Evolutionary conservation across 2,888 invertebrate species (phyloP).

Genomic region (Erebia epiphron): DNA sequence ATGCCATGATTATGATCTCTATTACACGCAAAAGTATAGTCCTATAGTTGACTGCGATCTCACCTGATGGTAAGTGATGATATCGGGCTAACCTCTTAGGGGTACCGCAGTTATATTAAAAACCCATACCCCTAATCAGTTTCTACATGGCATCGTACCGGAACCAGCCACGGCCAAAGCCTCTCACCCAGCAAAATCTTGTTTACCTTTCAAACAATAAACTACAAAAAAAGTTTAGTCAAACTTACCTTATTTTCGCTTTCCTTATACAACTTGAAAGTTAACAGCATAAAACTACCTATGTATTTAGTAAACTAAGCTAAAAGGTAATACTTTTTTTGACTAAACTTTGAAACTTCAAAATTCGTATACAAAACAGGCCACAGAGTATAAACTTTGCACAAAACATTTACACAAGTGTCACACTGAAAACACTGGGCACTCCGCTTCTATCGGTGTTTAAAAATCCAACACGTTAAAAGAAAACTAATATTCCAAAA

Average conservation of each 20-base stretch:
- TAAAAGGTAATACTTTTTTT: constrained; percentile 7
- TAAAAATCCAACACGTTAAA: constrained; percentile 58
- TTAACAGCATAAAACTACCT: not conserved
- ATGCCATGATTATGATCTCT: too few species aligned
- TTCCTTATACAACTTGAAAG: not conserved
- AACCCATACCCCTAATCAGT: too few species aligned
- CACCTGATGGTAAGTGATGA: too few species aligned
- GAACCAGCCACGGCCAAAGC: too few species aligned
- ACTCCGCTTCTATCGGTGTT: constrained; percentile 39
- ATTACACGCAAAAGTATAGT: too few species aligned
- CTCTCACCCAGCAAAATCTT: not conserved
- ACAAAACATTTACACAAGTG: constrained; percentile 34
- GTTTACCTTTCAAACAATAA: not conserved
- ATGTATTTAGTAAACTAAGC: not conserved
- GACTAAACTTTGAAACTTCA: constrained; percentile 24
- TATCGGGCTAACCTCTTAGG: too few species aligned
- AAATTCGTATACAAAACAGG: constrained; percentile 44
- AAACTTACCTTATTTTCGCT: constrained; percentile 22
- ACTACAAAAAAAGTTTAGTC: not conserved
- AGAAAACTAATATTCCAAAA: constrained; percentile 46
- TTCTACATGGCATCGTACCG: too few species aligned
- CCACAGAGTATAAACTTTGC: constrained; percentile 39
- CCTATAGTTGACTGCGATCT: too few species aligned
- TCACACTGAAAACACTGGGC: constrained; percentile 38
- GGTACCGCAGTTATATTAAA: too few species aligned